Evolutionary conservation across 2,113 vertebrate genomes (phyloP).

Genomic region (Ageneiosus marmoratus): DNA sequence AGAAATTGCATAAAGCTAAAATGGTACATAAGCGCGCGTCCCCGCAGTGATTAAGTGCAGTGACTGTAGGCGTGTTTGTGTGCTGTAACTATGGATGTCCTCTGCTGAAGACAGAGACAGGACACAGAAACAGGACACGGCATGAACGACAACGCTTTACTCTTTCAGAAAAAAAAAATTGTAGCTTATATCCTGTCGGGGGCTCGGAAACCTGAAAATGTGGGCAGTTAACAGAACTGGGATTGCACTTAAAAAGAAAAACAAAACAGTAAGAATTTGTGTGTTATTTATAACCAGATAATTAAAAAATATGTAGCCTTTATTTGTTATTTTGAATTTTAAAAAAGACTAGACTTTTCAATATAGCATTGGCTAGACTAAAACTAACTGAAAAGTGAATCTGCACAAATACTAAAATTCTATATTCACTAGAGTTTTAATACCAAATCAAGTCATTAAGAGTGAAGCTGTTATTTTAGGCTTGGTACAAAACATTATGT

Average conservation of each 20-base stretch:
- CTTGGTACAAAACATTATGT: neutral
- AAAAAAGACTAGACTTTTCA: neutral
- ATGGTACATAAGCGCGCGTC: neutral
- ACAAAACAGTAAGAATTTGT: slow-evolving; percentile 52
- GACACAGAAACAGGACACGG: neutral
- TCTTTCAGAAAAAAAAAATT: neutral
- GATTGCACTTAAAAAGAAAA: slow-evolving; percentile 45
- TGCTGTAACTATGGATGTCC: slow-evolving; percentile 18
- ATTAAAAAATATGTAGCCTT: neutral
- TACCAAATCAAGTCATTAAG: neutral
- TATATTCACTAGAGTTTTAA: neutral
- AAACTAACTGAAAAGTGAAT: neutral
- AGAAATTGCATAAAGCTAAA: neutral
- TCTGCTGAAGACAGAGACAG: neutral
- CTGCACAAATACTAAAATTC: neutral
- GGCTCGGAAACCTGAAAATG: slow-evolving; percentile 45
- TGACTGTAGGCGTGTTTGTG: neutral
- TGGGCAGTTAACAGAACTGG: slow-evolving; percentile 53
- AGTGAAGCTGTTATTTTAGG: neutral
- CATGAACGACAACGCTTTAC: neutral
- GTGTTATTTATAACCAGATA: neutral
- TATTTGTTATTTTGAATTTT: neutral
- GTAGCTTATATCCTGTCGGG: neutral
- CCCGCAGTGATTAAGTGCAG: neutral
- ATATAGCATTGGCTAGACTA: neutral